Evolutionary conservation across 2,113 vertebrate species (phyloP).

Genomic region (Brevimyrus niger): DNA sequence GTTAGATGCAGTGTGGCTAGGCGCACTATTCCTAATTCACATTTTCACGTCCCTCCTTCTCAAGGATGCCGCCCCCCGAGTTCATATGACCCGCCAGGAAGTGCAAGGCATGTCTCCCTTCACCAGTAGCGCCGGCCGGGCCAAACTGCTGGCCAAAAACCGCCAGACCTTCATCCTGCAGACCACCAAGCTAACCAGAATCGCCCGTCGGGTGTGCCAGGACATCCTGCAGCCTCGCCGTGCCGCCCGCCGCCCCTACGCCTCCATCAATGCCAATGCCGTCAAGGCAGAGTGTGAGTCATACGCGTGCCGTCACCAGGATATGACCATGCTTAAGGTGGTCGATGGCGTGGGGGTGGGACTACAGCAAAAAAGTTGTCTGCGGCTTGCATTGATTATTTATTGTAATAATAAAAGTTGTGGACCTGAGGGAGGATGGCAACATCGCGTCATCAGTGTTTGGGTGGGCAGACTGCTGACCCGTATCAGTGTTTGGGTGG

Average conservation of each 20-base stretch:
- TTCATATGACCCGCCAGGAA: conserved; percentile 81
- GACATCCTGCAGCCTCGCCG: conserved; percentile 83
- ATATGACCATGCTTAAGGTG: neutral
- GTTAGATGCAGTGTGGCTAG: neutral
- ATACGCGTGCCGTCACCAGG: neutral
- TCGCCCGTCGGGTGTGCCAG: conserved; percentile 80
- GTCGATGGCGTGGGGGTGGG: neutral
- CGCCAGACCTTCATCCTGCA: conserved; percentile 87
- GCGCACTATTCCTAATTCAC: neutral
- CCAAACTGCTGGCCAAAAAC: conserved; percentile 88
- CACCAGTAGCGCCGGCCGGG: conserved; percentile 79
- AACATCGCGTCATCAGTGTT: neutral
- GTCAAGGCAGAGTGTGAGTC: conserved; percentile 87
- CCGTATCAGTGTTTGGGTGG: too few relatives aligned
- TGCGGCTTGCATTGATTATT: too few relatives aligned
- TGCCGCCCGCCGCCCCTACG: conserved; percentile 79
- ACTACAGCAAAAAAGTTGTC: too few relatives aligned
- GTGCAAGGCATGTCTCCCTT: conserved; percentile 82
- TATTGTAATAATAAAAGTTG: too few relatives aligned
- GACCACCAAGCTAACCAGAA: conserved; percentile 85
- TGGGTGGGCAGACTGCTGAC: neutral
- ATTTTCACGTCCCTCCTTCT: neutral
- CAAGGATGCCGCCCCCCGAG: conserved; percentile 70
- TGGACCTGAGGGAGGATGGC: neutral
- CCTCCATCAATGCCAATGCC: conserved; percentile 88